Evolutionary conservation across 2,888 invertebrate genomes (phyloP).

Genomic region (Phoenoteleia sp.): DNA sequence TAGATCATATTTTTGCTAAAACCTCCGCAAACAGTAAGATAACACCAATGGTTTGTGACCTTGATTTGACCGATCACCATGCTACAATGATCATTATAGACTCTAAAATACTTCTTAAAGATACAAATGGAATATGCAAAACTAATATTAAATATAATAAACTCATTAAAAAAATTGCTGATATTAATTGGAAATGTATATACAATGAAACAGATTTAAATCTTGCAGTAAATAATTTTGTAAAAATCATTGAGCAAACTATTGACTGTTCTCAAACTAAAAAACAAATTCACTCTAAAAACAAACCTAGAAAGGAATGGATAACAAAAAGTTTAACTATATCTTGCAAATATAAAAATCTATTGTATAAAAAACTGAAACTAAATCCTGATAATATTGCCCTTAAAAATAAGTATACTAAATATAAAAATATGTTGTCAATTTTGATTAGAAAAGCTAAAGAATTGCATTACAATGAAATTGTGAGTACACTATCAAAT

Average conservation of each 20-base stretch:
- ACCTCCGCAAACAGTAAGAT: not conserved
- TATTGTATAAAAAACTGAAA: slow-evolving; percentile 11
- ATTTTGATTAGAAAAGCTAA: not conserved
- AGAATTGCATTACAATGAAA: not conserved
- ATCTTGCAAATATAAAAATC: slow-evolving; percentile 3
- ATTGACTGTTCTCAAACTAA: not conserved
- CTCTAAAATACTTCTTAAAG: not conserved
- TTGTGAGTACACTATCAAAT: not conserved
- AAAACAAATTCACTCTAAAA: not conserved
- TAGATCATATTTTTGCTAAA: slow-evolving; percentile 9
- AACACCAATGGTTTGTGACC: not conserved
- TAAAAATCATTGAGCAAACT: not conserved
- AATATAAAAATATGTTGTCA: not conserved
- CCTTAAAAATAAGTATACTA: not conserved
- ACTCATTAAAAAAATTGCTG: not conserved
- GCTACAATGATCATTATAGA: not conserved
- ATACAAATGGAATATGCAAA: too few relatives aligned
- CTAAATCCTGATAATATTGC: not conserved
- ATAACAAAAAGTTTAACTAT: not conserved
- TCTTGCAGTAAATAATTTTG: not conserved
- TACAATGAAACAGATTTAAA: not conserved
- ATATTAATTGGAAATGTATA: not conserved
- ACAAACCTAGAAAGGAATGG: slow-evolving; percentile 17
- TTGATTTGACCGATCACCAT: not conserved
- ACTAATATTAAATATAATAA: not conserved